Evolutionary conservation across 2,113 vertebrate genomes (phyloP), one percentile per base, ranked within the genome.

Genomic region (cat (Felis catus)): DNA sequence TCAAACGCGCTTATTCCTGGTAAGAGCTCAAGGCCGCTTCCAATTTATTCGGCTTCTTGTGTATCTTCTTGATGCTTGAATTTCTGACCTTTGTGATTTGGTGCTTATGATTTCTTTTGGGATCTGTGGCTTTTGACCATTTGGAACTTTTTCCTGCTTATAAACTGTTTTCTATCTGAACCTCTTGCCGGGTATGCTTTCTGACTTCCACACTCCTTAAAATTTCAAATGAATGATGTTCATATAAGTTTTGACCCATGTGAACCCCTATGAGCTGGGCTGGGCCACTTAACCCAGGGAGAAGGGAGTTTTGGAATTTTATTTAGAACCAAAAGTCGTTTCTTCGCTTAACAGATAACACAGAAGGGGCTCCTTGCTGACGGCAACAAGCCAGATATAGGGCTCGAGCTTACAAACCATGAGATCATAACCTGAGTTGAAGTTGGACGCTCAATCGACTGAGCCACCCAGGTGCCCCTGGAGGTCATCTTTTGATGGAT

Each of bases 401-500:
- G 21, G 58, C 58, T 61, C 8, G 21, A 61, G 58, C 58, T 61
- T 21, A 61, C 58, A 61, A 61, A 61, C 58, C 21, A 23, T 61
- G 58, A 61, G 58, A 61, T 61, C 58, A 61, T 61, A 21, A 23
- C 7, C 58, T 61, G 58, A 61, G 58, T 21, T 61, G 21, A 61
- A 61, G 58, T 61, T 61, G 58, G 58, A 61, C 7, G 7, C 21
- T 61, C 58, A 61, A 25, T 21, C 2, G 58, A 61, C 58, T 61
- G 58, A 61, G 21, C 21, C 58, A 61, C 58, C 58, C 58, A 61
- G 58, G 58, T 9, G 58, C 21, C 58, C 58, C 19, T 61, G 41
- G 58, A 92, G 9, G 21, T 94, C 23, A 48, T 53, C 36, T 95
- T 95, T 93, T 74, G 48, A 63, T 91, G 53, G 80, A 70, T 91